Evolutionary conservation across 2,888 invertebrate genomes (phyloP), one percentile per base, ranked within the genome.

Genomic region (Drosophila antonietae): DNA sequence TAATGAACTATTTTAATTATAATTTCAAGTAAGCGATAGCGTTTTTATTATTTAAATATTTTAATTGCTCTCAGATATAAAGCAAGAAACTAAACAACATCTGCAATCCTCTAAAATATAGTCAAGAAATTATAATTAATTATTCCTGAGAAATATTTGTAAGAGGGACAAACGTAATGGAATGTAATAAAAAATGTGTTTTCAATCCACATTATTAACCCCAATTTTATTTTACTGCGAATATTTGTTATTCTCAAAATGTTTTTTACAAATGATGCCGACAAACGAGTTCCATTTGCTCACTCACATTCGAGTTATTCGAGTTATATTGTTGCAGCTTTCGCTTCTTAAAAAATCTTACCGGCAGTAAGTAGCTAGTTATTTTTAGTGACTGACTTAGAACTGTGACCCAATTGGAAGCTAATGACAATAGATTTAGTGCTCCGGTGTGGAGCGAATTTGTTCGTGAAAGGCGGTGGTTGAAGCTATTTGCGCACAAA

Each of bases 401-500:
- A 79, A 80, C 71, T 60, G 67, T 60, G 75, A 67, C 67, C 71
- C 73, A 77, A 74, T 80, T 77, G 83, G 41, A 70, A 68, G 60
- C 65, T 71, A 88, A 85, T 78, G 69, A 68, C 77, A 69, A 74
- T 68, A 74, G 68, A 69, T 51, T 64, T 65, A 60, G 69, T 78
- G 67, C 65, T 68, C 79, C 49, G 68, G 51, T 68, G 76, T 69
- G 55, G 28, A 28, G 60, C 73, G 72, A 66, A 68, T 68, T 47
- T 55, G 47, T 72, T 73, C 70, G 76, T 80, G 80, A 80, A 82
- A 76, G 80, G 61, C 69, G 52, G 56, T n/a, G 55, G 53, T 20
- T 56, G 66, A 71, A 73, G 80, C 53, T 57, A 70, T 73, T 80
- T 77, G 59, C 43, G 46, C 61, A 52, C 62, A 73, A 78, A 83